phyloP scores from a whole-genome alignment of 2,797 vertebrate species.

The Parauchenoglanis ngamensis region DNA sequence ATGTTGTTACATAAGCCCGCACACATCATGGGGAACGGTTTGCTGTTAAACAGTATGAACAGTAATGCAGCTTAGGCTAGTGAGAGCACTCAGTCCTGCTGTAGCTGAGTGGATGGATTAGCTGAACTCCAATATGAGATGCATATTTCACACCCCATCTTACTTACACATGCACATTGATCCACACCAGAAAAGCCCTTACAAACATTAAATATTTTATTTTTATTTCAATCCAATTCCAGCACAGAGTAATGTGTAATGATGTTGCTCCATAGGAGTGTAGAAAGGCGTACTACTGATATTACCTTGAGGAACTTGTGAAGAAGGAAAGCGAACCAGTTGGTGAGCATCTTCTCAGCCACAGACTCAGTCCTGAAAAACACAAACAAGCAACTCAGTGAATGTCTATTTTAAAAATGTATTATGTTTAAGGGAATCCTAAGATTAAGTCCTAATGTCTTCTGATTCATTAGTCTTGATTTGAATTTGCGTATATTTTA shows the following conservation, averaged over 20 bases:
- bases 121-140: neutral
- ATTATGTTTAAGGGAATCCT: no score
- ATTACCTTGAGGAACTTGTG: conserved; percentile 92
- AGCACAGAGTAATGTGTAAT: neutral
- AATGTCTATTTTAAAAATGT: neutral
- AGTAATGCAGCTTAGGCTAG: neutral
- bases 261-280: neutral
- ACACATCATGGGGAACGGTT: neutral
- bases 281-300: neutral
- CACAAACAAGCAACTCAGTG: conserved; percentile 9
- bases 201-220: neutral
- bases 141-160: neutral
- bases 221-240: neutral
- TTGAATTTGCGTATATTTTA: neutral
- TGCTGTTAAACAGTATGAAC: neutral
- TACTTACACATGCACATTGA: conserved; percentile 8
- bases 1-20: no score
- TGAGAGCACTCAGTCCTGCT: neutral
- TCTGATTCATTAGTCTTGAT: no score
- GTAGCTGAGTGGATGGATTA: neutral
- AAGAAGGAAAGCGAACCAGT: conserved; percentile 97
- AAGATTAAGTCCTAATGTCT: neutral
- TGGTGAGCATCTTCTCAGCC: conserved; percentile 98
- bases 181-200: neutral
- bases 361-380: conserved; percentile 90